These are phyloP conservation scores for Herpetotheres cachinnans DNA, from an alignment of 2,113 vertebrate genomes.

Conservation along the genomic window DNA sequence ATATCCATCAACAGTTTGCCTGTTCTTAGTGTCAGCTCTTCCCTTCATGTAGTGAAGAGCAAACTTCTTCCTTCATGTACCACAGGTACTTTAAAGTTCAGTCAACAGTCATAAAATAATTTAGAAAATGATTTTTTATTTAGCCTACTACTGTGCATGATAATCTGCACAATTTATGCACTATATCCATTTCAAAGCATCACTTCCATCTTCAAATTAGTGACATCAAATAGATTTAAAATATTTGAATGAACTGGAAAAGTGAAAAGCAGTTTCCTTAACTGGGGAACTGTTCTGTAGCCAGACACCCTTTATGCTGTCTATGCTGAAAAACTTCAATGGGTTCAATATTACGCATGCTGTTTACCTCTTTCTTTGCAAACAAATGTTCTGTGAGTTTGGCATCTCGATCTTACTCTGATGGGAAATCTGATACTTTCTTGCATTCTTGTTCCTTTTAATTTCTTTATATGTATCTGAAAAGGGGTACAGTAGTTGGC, in stretches of 20 bases:
- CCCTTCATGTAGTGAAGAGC: neutral
- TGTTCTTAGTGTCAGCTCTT: neutral
- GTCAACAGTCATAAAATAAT: neutral
- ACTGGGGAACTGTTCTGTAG: neutral
- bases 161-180: neutral
- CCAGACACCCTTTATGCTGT: neutral
- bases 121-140: neutral
- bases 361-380: neutral
- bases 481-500: neutral
- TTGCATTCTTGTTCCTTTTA: neutral
- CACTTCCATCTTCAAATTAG: neutral
- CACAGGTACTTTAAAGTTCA: neutral
- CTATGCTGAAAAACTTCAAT: neutral
- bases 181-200: neutral
- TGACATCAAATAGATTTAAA: neutral
- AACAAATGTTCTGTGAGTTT: neutral
- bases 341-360: rapidly evolving
- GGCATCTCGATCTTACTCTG: neutral
- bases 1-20: neutral
- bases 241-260: neutral
- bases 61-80: neutral
- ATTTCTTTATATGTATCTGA: neutral
- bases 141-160: neutral
- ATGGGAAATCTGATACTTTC: neutral
- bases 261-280: neutral